Evolutionary conservation across 2,113 vertebrate genomes (phyloP).

Genomic region (Burhinus bistriatus): DNA sequence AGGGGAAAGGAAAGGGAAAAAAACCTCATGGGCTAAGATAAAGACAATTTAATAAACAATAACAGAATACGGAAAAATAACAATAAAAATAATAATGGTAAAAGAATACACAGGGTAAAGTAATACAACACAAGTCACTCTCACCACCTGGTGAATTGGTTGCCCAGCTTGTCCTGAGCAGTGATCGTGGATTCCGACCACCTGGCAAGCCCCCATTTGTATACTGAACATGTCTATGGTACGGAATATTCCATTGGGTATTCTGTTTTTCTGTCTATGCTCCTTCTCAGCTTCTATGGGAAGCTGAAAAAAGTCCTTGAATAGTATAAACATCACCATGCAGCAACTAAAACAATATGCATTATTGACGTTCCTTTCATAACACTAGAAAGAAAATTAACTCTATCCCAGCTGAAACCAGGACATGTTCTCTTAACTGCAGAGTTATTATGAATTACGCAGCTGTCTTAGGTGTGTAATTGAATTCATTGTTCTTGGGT

Average conservation of each 20-base stretch:
- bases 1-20: too few relatives aligned
- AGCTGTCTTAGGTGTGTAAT: neutral
- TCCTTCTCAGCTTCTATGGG: neutral
- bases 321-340: neutral
- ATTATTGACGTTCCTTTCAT: neutral
- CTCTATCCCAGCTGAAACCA: neutral
- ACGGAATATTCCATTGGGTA: neutral
- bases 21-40: neutral
- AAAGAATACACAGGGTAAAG: neutral
- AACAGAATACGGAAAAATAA: neutral
- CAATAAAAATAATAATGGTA: neutral
- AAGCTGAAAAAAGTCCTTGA: too few relatives aligned
- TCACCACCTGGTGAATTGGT: neutral
- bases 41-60: neutral
- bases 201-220: neutral
- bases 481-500: neutral
- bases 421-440: neutral
- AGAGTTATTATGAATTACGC: neutral
- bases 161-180: neutral
- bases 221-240: neutral
- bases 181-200: neutral
- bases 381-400: neutral
- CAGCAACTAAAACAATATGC: neutral
- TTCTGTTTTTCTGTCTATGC: neutral
- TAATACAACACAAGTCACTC: neutral